Evolutionary conservation across 2,888 invertebrate genomes (phyloP).

Genomic region (Ophion slaviceki): DNA sequence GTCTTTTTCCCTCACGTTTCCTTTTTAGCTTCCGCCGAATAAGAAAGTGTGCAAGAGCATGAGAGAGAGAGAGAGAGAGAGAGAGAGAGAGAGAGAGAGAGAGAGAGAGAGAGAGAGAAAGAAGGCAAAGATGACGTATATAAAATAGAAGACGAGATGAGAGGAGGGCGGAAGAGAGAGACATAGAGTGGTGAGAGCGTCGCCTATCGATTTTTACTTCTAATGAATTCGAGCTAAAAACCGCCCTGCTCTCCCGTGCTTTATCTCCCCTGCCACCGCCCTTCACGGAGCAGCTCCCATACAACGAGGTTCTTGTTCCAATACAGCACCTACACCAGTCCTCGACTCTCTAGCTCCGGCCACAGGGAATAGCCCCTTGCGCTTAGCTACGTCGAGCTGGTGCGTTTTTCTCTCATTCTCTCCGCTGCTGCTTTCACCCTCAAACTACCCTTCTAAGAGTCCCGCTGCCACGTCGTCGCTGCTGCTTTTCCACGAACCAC

Average conservation of each 20-base stretch:
- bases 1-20: slow-evolving; percentile 71
- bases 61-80: slow-evolving; percentile 49
- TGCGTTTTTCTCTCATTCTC: slow-evolving; percentile 39
- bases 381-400: slow-evolving; percentile 44
- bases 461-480: slow-evolving; percentile 42
- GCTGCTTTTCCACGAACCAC: slow-evolving; percentile 81
- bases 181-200: slow-evolving; percentile 78
- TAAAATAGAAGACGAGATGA: slow-evolving; percentile 54
- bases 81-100: slow-evolving; percentile 38
- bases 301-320: slow-evolving; percentile 65
- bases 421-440: slow-evolving; percentile 61
- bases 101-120: neutral
- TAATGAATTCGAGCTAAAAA: slow-evolving; percentile 83
- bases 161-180: slow-evolving; percentile 26
- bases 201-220: slow-evolving; percentile 83
- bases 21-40: slow-evolving; percentile 73
- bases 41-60: slow-evolving; percentile 61
- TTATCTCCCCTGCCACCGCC: slow-evolving; percentile 52
- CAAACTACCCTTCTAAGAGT: slow-evolving; percentile 58
- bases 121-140: slow-evolving; percentile 19
- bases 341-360: slow-evolving; percentile 66
- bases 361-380: slow-evolving; percentile 58
- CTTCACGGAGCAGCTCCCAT: slow-evolving; percentile 60
- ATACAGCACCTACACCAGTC: slow-evolving; percentile 53
- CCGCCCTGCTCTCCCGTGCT: slow-evolving; percentile 70